Percentiles rank a stretch among this genome's conserved stretches.
phyloP scores from a whole-genome alignment of 2,888 invertebrate genomes.

The Neoascia interrupta region DNA sequence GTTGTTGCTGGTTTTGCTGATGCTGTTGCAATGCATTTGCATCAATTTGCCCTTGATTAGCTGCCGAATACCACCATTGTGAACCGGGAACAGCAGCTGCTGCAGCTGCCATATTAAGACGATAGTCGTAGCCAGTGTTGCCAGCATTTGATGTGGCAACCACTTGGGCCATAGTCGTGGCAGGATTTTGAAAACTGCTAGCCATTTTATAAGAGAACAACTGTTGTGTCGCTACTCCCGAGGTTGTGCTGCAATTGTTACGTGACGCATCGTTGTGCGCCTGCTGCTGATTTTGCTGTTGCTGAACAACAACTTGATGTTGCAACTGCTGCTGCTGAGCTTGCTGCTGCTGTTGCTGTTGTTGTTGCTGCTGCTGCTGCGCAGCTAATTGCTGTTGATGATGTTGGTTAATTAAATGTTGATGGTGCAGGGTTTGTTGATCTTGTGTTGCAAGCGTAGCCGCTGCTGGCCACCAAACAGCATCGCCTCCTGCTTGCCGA shows the following conservation, averaged over 20 bases:
- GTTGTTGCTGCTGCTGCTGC: conserved; percentile 80
- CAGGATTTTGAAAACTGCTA: conserved; percentile 88
- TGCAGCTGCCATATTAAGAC: conserved; percentile 83
- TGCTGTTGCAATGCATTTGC: conserved; percentile 83
- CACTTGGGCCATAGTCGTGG: conserved; percentile 84
- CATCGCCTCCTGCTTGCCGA: conserved; percentile 81
- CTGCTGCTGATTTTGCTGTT: conserved; percentile 80
- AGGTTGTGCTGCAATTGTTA: conserved; percentile 82
- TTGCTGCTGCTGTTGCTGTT: conserved; percentile 76
- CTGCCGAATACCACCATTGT: conserved; percentile 89
- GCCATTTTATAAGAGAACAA: conserved; percentile 93
- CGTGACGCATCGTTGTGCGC: conserved; percentile 81
- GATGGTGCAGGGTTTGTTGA: conserved; percentile 80
- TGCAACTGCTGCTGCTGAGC: conserved; percentile 79
- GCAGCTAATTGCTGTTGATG: conserved; percentile 81
- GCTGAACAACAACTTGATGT: conserved; percentile 80
- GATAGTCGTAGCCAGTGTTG: conserved; percentile 87
- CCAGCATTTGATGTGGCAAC: conserved; percentile 82
- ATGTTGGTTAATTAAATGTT: conserved; percentile 81
- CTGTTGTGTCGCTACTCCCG: conserved; percentile 85
- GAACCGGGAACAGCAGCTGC: conserved; percentile 82
- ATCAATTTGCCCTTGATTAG: conserved; percentile 81
- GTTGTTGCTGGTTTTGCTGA: conserved; percentile 80
- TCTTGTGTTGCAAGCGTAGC: conserved; percentile 81
- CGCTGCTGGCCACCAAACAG: conserved; percentile 81